Conservation (phyloP, 2,113 vertebrate species). For the Syngnathus scovelli region DNA sequence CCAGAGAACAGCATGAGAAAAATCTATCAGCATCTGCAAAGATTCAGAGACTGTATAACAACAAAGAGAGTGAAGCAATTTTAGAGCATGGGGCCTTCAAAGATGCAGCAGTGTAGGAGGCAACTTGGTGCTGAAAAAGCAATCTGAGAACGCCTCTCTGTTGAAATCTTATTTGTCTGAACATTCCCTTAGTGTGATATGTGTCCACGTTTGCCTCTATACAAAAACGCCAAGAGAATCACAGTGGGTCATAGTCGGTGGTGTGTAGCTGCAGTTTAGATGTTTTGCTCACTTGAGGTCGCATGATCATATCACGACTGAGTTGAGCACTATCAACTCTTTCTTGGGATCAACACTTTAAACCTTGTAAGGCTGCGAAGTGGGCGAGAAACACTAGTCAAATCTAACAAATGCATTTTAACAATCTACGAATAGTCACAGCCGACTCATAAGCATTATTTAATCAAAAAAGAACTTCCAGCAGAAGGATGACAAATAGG, state of each 20-base stretch:
- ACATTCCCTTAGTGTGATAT: constrained; percentile 1
- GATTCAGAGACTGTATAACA: constrained; percentile 36
- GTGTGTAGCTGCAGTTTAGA: background rate
- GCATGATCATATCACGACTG: background rate
- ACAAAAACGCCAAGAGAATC: background rate
- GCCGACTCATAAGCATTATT: background rate
- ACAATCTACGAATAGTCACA: background rate
- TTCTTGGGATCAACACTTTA: background rate
- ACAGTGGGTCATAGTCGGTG: background rate
- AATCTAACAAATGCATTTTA: background rate
- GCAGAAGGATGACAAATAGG: no score
- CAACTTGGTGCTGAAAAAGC: constrained; percentile 40
- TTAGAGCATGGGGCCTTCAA: constrained; percentile 43
- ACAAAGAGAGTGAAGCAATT: constrained; percentile 40
- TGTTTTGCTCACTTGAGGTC: background rate
- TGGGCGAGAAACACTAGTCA: background rate
- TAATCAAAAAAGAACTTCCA: background rate
- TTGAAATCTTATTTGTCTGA: constrained; percentile 19
- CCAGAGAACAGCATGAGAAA: constrained; percentile 26
- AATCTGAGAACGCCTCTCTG: constrained; percentile 27
- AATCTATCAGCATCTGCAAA: constrained; percentile 45
- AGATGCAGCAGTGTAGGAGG: constrained; percentile 58
- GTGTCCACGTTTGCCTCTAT: background rate
- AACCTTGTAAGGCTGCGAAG: background rate
- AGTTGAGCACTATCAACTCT: background rate